Base-by-base conservation (phyloP, 2,888 invertebrate species). In the Muscina levida region DNA sequence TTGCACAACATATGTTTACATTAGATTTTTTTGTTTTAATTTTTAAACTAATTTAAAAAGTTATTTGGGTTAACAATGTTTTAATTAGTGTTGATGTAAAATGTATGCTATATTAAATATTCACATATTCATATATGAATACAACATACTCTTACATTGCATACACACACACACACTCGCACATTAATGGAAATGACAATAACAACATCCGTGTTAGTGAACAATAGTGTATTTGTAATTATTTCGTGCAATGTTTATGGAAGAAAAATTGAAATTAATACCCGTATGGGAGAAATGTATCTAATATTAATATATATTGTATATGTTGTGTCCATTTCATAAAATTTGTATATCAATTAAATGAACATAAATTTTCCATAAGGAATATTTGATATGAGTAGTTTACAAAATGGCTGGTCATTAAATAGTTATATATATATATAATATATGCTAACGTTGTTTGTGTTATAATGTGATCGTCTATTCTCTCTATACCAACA, bases 61-160 rank as follows among this genome's bases (percentile, higher is more conserved):
- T 77, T 77, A 75, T 81, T 74, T 72, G 72, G 81, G 81, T 81
- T 81, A 81, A 81, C 81, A 81, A 81, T 81, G 74, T 81, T 81
- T 81, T 81, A 81, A 81, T 81, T 81, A 77, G 74, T 74, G 77
- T 75, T 74, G 74, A 81, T 81, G 74, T 72, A 65, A 81, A 74
- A 74, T 77, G 72, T 75, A 74, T 77, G 56, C 59, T 59, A 77
- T 46, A 51, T 46, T 70, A 73, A 77, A 76, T 68, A 71, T 51
- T 71, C 26, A 44, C 46, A 31, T 57, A 31, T 22, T 26, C 26
- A 71, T 22, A n/a, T n/a, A n/a, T n/a, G n/a, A n/a, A n/a, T n/a
- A 56, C 37, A 62, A 42, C 42, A 62, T n/a, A n/a, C n/a, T n/a
- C n/a, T n/a, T n/a, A n/a, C n/a, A n/a, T n/a, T n/a, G n/a, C n/a